A percentile compares a stretch with the other conserved stretches of the same genome.
Evolutionary conservation across 2,888 invertebrate genomes (phyloP).

Genomic region (Calameuta idolon): DNA sequence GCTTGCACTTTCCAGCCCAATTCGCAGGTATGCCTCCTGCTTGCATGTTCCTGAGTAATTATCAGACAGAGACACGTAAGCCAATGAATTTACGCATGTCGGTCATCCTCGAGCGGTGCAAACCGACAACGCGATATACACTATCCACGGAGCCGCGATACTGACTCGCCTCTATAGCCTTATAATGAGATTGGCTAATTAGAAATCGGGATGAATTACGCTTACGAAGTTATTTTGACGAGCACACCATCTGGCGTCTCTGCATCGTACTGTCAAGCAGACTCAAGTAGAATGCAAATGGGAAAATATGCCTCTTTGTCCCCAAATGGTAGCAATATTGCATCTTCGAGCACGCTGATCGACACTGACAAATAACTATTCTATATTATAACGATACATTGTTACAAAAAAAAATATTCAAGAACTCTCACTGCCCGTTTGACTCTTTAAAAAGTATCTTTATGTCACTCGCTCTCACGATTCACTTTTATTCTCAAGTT

Average conservation of each 20-base stretch:
- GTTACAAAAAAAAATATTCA: neutral
- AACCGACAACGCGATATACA: slow-evolving; percentile 1
- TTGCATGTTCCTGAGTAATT: slow-evolving; percentile 1
- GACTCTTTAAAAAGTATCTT: neutral
- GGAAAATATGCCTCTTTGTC: neutral
- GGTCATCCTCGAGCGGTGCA: slow-evolving; percentile 20
- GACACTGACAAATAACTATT: slow-evolving; percentile 20
- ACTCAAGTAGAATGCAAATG: slow-evolving; percentile 4
- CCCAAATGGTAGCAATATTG: slow-evolving; percentile 37
- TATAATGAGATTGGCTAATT: neutral
- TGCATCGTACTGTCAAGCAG: neutral
- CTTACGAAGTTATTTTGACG: neutral
- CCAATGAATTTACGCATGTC: slow-evolving; percentile 25
- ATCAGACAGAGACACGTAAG: neutral
- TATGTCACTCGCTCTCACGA: neutral
- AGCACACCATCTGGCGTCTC: neutral
- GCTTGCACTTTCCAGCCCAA: slow-evolving; percentile 87
- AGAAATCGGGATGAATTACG: neutral
- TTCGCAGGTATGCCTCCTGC: slow-evolving; percentile 78
- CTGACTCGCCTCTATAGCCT: neutral
- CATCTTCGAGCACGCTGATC: slow-evolving; percentile 49
- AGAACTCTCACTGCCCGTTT: neutral
- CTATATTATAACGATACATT: neutral
- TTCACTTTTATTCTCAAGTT: neutral
- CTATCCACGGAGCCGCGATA: neutral